Evolutionary conservation across 2,797 vertebrate species (phyloP).

Genomic region (Halcyon badia): DNA sequence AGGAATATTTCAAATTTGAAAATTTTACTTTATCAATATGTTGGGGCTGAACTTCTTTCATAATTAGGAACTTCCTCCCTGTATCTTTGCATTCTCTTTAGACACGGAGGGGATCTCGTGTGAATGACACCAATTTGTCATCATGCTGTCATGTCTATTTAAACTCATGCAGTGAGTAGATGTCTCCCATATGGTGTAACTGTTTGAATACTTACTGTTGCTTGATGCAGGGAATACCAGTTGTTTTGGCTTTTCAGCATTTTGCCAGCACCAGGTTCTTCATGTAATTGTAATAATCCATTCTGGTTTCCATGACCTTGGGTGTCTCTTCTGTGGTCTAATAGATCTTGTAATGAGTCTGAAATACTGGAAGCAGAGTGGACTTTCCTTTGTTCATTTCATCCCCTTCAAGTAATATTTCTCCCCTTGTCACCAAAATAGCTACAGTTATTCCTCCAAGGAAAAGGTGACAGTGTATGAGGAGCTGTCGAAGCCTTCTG

Average conservation of each 20-base stretch:
- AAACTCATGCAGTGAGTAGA: conserved; percentile 21
- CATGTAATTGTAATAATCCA: not conserved
- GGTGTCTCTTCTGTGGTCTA: not conserved
- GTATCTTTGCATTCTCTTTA: not conserved
- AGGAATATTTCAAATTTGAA: not conserved
- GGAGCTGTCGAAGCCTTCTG: not conserved
- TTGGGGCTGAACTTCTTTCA: not conserved
- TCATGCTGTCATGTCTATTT: conserved; percentile 18
- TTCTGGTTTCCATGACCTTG: not conserved
- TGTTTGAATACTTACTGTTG: not conserved
- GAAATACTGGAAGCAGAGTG: not conserved
- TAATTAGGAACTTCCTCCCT: not conserved
- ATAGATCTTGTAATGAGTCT: not conserved
- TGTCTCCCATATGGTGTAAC: conserved; percentile 8
- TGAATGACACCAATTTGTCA: conserved; percentile 10
- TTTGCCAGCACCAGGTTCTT: conserved; percentile 1
- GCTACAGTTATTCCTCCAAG: not conserved
- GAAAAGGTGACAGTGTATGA: not conserved
- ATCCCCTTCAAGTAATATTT: not conserved
- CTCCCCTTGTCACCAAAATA: not conserved
- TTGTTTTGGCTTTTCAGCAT: not conserved
- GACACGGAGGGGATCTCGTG: not conserved
- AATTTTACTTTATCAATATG: not conserved
- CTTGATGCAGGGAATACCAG: not conserved
- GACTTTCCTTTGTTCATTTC: not conserved